A percentile compares a stretch with the other conserved stretches of the same genome.
These are phyloP conservation scores for Synergus umbraculus DNA, from an alignment of 2,888 invertebrate species.

Conservation along the genomic window DNA sequence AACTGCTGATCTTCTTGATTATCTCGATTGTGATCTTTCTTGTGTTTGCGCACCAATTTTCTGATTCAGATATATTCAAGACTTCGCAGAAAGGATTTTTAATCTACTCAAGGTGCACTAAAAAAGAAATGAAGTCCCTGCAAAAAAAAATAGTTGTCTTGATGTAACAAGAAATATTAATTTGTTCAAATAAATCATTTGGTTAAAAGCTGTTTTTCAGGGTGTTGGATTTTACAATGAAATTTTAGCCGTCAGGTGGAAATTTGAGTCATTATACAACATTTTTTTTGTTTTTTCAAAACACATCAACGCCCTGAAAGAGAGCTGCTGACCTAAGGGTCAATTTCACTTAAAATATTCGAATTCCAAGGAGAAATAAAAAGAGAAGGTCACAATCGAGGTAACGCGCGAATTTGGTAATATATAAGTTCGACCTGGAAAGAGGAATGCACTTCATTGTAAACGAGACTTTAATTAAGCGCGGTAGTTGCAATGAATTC, in stretches of 20 bases:
- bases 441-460: slow-evolving; percentile 44
- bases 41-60: slow-evolving; percentile 4
- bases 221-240: too few relatives aligned
- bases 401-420: not conserved
- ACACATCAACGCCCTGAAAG: not conserved
- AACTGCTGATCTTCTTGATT: not conserved
- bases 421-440: slow-evolving; percentile 1
- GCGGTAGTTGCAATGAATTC: slow-evolving; percentile 57
- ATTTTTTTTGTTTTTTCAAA: not conserved
- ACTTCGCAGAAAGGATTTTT: not conserved
- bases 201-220: too few relatives aligned
- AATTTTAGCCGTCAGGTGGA: too few relatives aligned
- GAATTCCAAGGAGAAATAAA: not conserved
- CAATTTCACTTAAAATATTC: not conserved
- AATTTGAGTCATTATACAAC: too few relatives aligned
- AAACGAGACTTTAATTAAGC: slow-evolving; percentile 61
- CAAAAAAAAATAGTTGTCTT: not conserved
- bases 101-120: not conserved
- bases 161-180: not conserved
- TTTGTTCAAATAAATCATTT: not conserved
- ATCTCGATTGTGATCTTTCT: slow-evolving; percentile 6
- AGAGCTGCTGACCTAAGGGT: not conserved
- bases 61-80: not conserved
- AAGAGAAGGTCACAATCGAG: not conserved
- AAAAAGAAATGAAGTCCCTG: not conserved